Conservation (phyloP, 2,113 vertebrate species). For the Marmota flaviventris region DNA sequence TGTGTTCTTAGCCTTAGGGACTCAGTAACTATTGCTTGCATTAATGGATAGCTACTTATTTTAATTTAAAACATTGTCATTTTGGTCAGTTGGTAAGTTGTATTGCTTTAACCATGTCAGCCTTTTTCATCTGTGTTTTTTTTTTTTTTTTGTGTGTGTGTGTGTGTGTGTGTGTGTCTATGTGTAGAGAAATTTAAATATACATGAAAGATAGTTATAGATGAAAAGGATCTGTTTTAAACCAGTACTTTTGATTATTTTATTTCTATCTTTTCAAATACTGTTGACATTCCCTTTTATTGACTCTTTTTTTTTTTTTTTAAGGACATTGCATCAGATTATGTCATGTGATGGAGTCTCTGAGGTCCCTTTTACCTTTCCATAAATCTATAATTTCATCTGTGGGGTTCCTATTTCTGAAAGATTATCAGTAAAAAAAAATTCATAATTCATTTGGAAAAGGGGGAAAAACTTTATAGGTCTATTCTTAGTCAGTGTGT, state of each 20-base stretch:
- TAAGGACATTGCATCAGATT: not conserved
- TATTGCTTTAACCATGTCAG: not conserved
- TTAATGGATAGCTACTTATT: slow-evolving; percentile 19
- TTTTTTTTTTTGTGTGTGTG: not conserved
- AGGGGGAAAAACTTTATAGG: not conserved
- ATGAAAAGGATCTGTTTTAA: not conserved
- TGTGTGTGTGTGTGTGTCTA: too few relatives aligned
- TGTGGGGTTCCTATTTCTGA: not conserved
- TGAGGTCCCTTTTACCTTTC: not conserved
- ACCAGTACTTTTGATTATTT: not conserved
- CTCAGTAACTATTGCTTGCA: not conserved
- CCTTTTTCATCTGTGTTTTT: not conserved
- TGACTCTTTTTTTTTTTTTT: not conserved
- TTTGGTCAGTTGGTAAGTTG: slow-evolving; percentile 4
- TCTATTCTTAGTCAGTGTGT: not conserved
- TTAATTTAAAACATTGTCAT: slow-evolving; percentile 35
- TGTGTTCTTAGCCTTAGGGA: not conserved
- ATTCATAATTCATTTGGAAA: slow-evolving; percentile 13
- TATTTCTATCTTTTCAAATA: not conserved
- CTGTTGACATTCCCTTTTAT: slow-evolving; percentile 35
- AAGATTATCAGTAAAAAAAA: slow-evolving; percentile 7
- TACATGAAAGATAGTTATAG: not conserved
- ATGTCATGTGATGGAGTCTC: not conserved
- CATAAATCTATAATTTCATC: not conserved
- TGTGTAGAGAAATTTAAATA: not conserved